Evolutionary conservation across 2,797 vertebrate species (phyloP).

Genomic region (Danio tinwini): DNA sequence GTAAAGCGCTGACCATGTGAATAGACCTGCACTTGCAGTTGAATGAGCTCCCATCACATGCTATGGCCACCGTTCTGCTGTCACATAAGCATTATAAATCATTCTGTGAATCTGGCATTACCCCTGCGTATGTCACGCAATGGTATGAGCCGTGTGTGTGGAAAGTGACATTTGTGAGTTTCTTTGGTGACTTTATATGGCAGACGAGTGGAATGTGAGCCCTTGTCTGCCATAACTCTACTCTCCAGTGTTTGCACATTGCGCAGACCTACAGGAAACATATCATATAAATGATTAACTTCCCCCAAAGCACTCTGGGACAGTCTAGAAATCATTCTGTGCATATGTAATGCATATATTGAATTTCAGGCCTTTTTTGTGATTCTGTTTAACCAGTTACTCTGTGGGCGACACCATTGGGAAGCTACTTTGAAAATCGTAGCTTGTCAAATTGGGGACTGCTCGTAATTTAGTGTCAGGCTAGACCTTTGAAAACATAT

Average conservation of each 20-base stretch:
- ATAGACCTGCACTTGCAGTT: conserved; percentile 22
- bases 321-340: conserved; percentile 24
- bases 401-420: conserved; percentile 22
- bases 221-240: conserved; percentile 8
- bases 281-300: conserved; percentile 36
- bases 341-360: conserved; percentile 28
- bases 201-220: conserved; percentile 36
- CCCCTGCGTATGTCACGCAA: neutral
- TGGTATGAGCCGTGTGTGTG: conserved; percentile 8
- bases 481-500: neutral
- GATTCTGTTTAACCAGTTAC: conserved; percentile 26
- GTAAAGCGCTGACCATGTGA: conserved; percentile 36
- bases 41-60: conserved; percentile 40
- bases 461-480: neutral
- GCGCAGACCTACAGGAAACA: conserved; percentile 29
- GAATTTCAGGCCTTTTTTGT: conserved; percentile 4
- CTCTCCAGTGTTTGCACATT: conserved; percentile 27
- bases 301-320: conserved; percentile 6
- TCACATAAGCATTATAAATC: conserved; percentile 42
- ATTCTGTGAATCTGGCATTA: neutral
- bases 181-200: conserved; percentile 37
- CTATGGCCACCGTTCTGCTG: conserved; percentile 18
- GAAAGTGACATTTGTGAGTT: conserved; percentile 39
- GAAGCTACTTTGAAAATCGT: conserved; percentile 12
- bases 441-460: conserved; percentile 6